Evolutionary conservation across 2,113 vertebrate genomes (phyloP).

Genomic region (Pomatorhinus ruficollis): DNA sequence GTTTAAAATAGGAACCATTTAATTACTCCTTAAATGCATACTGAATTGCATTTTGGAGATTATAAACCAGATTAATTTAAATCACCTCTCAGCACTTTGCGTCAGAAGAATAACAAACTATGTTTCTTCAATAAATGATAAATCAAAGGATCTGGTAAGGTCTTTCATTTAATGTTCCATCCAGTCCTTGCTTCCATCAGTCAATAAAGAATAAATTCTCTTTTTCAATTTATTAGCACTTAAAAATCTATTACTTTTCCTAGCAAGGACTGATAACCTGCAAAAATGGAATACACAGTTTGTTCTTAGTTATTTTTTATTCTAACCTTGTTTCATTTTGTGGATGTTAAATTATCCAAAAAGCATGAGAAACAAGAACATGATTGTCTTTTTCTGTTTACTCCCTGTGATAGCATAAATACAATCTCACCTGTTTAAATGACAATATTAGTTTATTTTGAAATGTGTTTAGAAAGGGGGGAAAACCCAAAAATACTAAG

Average conservation of each 20-base stretch:
- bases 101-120: neutral
- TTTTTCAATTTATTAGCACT: neutral
- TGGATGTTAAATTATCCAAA: neutral
- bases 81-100: neutral
- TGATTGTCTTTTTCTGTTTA: neutral
- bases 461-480: neutral
- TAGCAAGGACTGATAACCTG: neutral
- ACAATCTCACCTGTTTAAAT: neutral
- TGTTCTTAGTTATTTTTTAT: neutral
- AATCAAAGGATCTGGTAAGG: neutral
- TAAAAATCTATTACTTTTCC: neutral
- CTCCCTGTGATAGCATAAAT: neutral
- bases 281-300: neutral
- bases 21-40: neutral
- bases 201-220: neutral
- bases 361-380: neutral
- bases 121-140: slow-evolving; percentile 24
- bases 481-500: rapidly evolving
- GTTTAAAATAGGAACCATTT: slow-evolving; percentile 2
- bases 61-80: neutral
- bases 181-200: slow-evolving; percentile 6
- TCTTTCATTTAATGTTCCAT: neutral
- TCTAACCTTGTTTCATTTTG: neutral
- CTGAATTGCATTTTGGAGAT: neutral
- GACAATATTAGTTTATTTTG: neutral